Evolutionary conservation across 2,888 invertebrate species (phyloP).

Genomic region (Acanthacorydalis orientalis): DNA sequence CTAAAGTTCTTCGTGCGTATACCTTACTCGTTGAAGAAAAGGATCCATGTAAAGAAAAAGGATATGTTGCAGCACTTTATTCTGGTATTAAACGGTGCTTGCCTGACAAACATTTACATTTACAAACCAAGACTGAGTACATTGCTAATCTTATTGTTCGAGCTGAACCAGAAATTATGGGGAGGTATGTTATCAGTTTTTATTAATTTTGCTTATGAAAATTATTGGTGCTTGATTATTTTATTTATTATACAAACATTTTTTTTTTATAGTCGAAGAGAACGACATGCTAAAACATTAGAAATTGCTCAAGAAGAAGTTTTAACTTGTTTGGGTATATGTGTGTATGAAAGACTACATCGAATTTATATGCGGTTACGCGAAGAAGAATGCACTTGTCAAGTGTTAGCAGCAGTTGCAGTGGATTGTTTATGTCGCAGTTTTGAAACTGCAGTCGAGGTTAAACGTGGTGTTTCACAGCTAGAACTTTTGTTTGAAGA

Average conservation of each 20-base stretch:
- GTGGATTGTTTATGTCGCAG: constrained; percentile 76
- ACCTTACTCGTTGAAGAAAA: constrained; percentile 70
- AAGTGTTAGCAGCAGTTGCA: constrained; percentile 75
- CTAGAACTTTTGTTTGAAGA: constrained; percentile 77
- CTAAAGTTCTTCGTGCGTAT: constrained; percentile 76
- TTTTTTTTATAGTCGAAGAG: constrained; percentile 54
- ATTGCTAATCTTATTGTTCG: constrained; percentile 74
- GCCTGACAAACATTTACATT: constrained; percentile 73
- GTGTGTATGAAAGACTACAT: constrained; percentile 79
- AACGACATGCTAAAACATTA: constrained; percentile 89
- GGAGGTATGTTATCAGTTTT: constrained; percentile 34
- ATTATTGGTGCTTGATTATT: constrained; percentile 2
- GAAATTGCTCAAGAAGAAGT: constrained; percentile 96
- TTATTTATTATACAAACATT: constrained; percentile 12
- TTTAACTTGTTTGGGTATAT: constrained; percentile 83
- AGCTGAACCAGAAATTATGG: constrained; percentile 82
- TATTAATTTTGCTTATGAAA: neutral
- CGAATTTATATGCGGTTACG: constrained; percentile 71
- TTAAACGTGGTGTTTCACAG: constrained; percentile 76
- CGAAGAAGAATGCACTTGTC: constrained; percentile 89
- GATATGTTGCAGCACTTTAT: constrained; percentile 74
- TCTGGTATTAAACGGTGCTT: constrained; percentile 58
- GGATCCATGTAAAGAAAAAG: constrained; percentile 73
- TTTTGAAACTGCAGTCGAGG: constrained; percentile 80
- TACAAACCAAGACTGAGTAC: constrained; percentile 75